These are phyloP conservation scores for Drosophila punjabiensis DNA, from an alignment of 1,140 invertebrate species.

Conservation along the genomic window DNA sequence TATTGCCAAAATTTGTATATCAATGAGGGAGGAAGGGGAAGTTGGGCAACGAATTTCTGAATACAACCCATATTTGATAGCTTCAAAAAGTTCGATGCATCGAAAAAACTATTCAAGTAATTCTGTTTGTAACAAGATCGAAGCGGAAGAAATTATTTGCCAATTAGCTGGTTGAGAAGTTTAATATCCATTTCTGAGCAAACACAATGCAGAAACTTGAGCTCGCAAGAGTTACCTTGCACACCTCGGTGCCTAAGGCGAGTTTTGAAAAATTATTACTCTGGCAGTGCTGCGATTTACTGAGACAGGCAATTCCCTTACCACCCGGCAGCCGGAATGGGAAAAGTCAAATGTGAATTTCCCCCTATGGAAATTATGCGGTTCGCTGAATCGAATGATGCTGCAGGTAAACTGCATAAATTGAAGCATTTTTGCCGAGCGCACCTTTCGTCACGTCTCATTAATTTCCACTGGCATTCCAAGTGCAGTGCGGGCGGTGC, in stretches of 20 bases:
- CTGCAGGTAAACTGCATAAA: constrained; percentile 56
- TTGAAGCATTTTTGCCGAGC: constrained; percentile 52
- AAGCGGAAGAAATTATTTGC: background rate
- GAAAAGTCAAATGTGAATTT: constrained; percentile 40
- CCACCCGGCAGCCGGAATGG: constrained; percentile 1
- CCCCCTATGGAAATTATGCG: constrained; percentile 61
- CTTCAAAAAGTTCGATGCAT: background rate
- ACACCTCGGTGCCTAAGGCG: constrained; percentile 11
- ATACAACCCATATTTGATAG: background rate
- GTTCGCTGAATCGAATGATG: constrained; percentile 77
- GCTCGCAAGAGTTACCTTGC: constrained; percentile 6
- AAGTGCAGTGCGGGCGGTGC: constrained; percentile 38
- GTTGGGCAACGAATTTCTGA: background rate
- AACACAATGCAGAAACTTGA: background rate
- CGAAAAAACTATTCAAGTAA: background rate
- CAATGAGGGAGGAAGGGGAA: background rate
- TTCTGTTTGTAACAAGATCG: no score
- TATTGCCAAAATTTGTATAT: constrained; percentile 23
- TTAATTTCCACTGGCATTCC: constrained; percentile 69
- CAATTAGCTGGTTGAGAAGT: constrained; percentile 6
- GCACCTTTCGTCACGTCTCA: constrained; percentile 72
- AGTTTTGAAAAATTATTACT: constrained; percentile 24
- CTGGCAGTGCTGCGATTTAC: constrained; percentile 4
- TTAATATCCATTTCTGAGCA: background rate
- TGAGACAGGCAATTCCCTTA: constrained; percentile 39